Base-by-base conservation (phyloP, 2,797 vertebrate genomes). In the Hephaestus fuliginosus region DNA sequence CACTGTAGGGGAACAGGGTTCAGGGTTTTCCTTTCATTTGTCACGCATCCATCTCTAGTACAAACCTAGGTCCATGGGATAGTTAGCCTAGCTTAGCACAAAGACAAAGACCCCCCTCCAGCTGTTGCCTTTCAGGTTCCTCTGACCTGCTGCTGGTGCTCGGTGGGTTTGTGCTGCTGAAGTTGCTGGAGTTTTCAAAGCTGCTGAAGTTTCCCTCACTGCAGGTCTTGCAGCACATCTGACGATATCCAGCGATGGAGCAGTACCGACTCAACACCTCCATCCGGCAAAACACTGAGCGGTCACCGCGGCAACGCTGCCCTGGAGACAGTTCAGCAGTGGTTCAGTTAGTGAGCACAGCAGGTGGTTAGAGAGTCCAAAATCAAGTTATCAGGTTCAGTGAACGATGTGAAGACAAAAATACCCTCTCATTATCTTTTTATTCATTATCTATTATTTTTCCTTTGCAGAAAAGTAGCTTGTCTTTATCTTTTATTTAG, bases 211-310 rank as follows among this genome's bases (percentile, higher is more conserved):
- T 92, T 39, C 88, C 89, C 0, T 76, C 71, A 2, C 92, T 95
- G 82, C 98, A 99, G 82, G 97, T 96, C 83, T 96, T 97, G 93
- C 98, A 99, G 90, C 98, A 99, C 89, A 99, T 97, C 86, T 96
- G 97, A 62, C 94, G 94, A 92, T 97, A 99, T 63, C 95, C 95
- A 0, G 96, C 86, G 51, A 97, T 96, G 43, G 96, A 95, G 90
- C 98, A 99, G 90, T 99, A 98, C 6, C 95, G 96, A 78, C 91
- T 96, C 76, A 99, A 93, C 74, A 95, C 95, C 79, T 98, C 97
- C 97, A 97, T 96, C 74, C 94, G 96, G 88, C 98, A 99, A 83
- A 99, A 96, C 81, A 95, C 93, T 1, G 98, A 99, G 91, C 97
- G 97, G 93, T 99, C 98, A 22, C 95, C 96, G 88, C 96, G 97